Base-by-base conservation (phyloP, 2,113 vertebrate species). In the Lynx canadensis region DNA sequence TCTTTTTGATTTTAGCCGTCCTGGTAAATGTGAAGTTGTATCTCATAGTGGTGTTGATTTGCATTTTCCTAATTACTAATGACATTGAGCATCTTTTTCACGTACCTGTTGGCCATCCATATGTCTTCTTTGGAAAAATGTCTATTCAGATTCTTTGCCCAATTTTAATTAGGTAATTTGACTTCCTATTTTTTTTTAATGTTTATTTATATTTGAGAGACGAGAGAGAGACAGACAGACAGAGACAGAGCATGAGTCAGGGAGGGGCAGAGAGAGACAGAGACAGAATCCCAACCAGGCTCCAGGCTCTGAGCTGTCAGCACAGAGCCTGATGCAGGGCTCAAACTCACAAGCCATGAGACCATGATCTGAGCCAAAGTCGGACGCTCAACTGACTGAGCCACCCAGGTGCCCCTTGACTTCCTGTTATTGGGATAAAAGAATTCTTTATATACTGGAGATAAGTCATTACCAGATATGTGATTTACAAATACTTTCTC, bases 101-200 rank as follows among this genome's bases (percentile, higher is more conserved):
- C 57, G 23, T 88, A 15, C 33, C 33, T 88, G 63, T 89, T 91
- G 38, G 10, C 36, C 23, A 78, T 87, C 71, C 50, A 36, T 60
- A 45, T 78, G 41, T 48, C 57, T 73, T 87, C 27, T 74, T 69
- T 71, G 60, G 63, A 36, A 84, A 92, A 94, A 66, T 73, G 4
- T 84, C 48, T 66, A 3, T 76, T 89, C 31, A 79, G 78, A 80
- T 65, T 33, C 50, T 92, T 94, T 93, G 38, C 18, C 7, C 88
- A 86, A 41, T 83, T 87, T 95, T 83, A 84, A 65, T 45, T 90
- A 60, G 33, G 8, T 86, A 55, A 55, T 94, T 92, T 92, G 52
- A 85, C 15, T 87, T 86, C 7, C 12, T 55, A 0, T 60, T 38
- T 50, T 50, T 57, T 60, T 60, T 60, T 60, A 60, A 60, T 60